These are phyloP conservation scores for Catharus fuscescens DNA, from an alignment of 2,113 vertebrate genomes.

Conservation along the genomic window DNA sequence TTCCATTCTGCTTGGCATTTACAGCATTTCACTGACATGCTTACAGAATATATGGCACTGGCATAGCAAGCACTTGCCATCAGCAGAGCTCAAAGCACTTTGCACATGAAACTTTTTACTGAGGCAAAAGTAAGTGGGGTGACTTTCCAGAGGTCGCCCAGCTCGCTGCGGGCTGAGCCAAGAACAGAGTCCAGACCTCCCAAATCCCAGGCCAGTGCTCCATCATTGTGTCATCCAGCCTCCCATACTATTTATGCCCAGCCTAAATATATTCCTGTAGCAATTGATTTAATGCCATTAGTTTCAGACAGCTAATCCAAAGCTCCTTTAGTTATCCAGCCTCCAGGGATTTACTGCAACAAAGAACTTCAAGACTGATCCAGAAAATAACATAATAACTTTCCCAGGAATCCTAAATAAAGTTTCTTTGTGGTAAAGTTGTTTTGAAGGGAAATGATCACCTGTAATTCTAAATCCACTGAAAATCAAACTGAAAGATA, in stretches of 20 bases:
- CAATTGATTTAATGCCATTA: constrained; percentile 61
- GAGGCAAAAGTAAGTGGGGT: constrained; percentile 11
- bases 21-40: not conserved
- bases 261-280: constrained; percentile 49
- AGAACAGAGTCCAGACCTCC: not conserved
- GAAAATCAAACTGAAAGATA: not conserved
- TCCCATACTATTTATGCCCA: constrained; percentile 34
- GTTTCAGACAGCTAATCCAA: constrained; percentile 50
- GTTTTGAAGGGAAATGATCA: not conserved
- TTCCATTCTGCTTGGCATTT: not conserved
- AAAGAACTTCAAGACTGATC: not conserved
- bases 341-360: constrained; percentile 5
- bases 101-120: constrained; percentile 13
- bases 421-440: not conserved
- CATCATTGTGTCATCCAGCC: constrained; percentile 41
- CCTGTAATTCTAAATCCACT: not conserved
- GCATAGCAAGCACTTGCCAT: not conserved
- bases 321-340: constrained; percentile 16
- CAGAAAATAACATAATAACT: not conserved
- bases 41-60: not conserved
- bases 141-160: constrained; percentile 17
- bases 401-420: not conserved
- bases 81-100: not conserved
- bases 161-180: not conserved
- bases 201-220: constrained; percentile 17